A percentile compares a stretch with the other conserved stretches of the same genome.
These are phyloP conservation scores for Sebastes steindachneri DNA, from an alignment of 2,797 vertebrate genomes.

Conservation along the genomic window DNA sequence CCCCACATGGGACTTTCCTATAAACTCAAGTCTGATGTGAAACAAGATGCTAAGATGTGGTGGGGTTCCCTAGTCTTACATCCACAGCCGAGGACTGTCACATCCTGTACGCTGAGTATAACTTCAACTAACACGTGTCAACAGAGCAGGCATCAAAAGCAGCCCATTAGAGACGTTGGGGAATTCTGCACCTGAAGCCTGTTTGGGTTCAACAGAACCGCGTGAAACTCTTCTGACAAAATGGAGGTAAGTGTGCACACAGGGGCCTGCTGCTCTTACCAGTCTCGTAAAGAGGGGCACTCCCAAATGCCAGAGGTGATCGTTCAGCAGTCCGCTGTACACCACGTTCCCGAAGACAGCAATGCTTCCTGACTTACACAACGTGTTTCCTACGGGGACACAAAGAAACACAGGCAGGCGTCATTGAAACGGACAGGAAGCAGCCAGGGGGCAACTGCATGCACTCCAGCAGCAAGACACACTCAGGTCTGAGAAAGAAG, in stretches of 20 bases:
- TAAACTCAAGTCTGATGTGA: conserved; percentile 14
- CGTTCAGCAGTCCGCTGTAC: conserved; percentile 79
- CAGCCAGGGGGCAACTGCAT: conserved; percentile 15
- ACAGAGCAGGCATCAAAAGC: conserved; percentile 39
- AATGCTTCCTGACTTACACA: conserved; percentile 81
- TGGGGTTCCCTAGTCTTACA: conserved; percentile 11
- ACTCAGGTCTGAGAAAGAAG: not conserved
- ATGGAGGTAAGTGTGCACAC: conserved; percentile 54
- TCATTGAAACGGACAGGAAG: conserved; percentile 59
- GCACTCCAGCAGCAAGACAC: conserved; percentile 11
- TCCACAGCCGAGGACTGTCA: conserved; percentile 42
- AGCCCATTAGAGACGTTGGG: conserved; percentile 41
- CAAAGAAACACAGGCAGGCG: conserved; percentile 48
- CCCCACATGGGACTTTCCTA: conserved; percentile 24
- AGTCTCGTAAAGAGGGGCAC: conserved; percentile 83
- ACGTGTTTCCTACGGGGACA: conserved; percentile 76
- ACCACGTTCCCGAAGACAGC: conserved; percentile 82
- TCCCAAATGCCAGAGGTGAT: conserved; percentile 82
- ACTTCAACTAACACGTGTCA: conserved; percentile 57
- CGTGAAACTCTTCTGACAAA: conserved; percentile 36
- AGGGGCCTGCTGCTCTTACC: conserved; percentile 72
- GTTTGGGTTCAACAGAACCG: conserved; percentile 13
- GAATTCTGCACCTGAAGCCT: conserved; percentile 48
- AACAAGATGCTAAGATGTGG: conserved; percentile 2
- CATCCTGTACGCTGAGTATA: conserved; percentile 12